Base-by-base conservation (phyloP, 2,888 invertebrate genomes). In the Rapana venosa region DNA sequence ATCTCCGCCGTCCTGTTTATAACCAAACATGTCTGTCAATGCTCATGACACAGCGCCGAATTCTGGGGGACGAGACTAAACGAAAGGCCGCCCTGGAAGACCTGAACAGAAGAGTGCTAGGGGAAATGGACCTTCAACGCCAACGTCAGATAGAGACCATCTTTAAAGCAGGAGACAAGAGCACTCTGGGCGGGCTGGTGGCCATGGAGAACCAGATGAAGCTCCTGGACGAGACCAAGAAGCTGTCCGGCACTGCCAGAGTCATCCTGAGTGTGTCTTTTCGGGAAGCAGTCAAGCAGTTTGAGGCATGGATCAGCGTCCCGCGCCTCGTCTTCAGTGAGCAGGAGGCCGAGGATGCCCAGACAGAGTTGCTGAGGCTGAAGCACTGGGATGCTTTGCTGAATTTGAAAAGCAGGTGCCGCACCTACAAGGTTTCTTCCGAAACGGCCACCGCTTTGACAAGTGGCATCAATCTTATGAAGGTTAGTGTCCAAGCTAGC, bases 271-370 rank as follows among this genome's bases (percentile, higher is more conserved):
- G 6, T 8, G 47, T 2, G 2, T 35, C 58, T 20, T 17, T 66
- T 20, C n/a, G 58, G 8, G 74, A 36, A 47, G 91, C 85, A 4
- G 30, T 90, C 86, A 56, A 81, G 11, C 13, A n/a, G 36, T 90
- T 91, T 74, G 70, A 89, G 70, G 30, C 83, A 85, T 91, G 91
- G 91, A 47, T 91, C 36, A n/a, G 74, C 74, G 26, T 13, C 17
- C 36, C 86, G 0, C 79, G 90, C 6, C 56, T 86, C 26, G 74
- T 87, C 47, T 79, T 79, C 74, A 87, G 91, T 13, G 86, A 91
- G 26, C 94, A 94, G 77, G 94, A 94, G 88, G 77, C 87, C 0
- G 70, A 79, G 0, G 93, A 94, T 88, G 92, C 92, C 8, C 83
- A 92, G 84, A 86, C 90, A 20, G 94, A 94, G 91, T 32, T 93